Evolutionary conservation across 2,888 invertebrate species (phyloP), one percentile per base, ranked within the genome.

Genomic region (Perithous albicinctus): DNA sequence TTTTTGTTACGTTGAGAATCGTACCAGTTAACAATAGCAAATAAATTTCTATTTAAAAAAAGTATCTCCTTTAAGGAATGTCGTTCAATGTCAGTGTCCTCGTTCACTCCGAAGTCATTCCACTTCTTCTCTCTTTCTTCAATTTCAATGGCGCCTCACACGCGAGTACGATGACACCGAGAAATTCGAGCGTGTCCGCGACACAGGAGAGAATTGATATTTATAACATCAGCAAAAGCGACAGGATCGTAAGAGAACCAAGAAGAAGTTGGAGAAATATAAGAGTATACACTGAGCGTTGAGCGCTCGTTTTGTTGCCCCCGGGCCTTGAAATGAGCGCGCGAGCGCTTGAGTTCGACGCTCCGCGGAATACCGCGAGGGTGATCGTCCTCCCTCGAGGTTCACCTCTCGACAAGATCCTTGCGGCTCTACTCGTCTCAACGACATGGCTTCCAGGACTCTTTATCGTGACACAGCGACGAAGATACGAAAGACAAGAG

Each of bases 331-430:
- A 82, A 78, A 75, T 12, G 78, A 54, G 69, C 78, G 69, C 74
- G 69, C 51, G 69, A 74, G 75, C 61, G 32, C 73, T 51, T 78
- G 81, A 66, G 82, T 82, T 82, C 82, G 82, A 79, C 82, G 82
- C 78, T 82, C 82, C 70, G 75, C 75, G 82, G 78, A 82, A 78
- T 79, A 78, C 75, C 82, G 48, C 78, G 78, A 82, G 82, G 82
- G 82, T 82, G 82, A 82, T 82, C 82, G 82, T 82, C 82, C 78
- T 82, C 82, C 74, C 81, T 80, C 77, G 72, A 76, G 84, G 78
- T 70, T 66, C 43, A 66, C 75, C 74, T 69, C 78, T 41, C 23
- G 48, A 48, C n/a, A 7, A 63, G 61, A 82, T 82, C 82, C 64
- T 75, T 67, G 78, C 73, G 43, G 41, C 35, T 66, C 72, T 79